phyloP scores from a whole-genome alignment of 2,888 invertebrate genomes.

The Epistrophella euchroma region DNA sequence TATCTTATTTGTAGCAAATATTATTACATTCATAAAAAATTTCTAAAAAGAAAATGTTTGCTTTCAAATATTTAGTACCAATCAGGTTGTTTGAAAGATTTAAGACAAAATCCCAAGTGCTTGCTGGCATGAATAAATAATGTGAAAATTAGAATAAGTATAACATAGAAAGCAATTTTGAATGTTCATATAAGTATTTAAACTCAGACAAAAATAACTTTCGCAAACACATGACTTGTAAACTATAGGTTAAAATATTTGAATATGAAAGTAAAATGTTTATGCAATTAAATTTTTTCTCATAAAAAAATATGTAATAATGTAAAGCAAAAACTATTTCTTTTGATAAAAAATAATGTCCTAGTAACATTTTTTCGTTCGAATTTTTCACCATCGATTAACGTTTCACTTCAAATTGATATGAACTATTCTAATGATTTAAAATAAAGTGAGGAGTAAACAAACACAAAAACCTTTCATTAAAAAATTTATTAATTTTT shows the following conservation, averaged over 20 bases:
- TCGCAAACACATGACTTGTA: background rate
- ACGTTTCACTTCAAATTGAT: background rate
- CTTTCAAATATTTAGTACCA: conserved; percentile 7
- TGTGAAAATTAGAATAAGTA: conserved; percentile 11
- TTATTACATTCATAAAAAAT: background rate
- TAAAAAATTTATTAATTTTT: background rate
- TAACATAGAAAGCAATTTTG: background rate
- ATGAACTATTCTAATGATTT: too few species aligned
- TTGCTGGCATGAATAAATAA: conserved; percentile 17
- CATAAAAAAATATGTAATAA: background rate
- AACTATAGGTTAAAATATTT: background rate
- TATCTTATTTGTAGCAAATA: background rate
- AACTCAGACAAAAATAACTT: background rate
- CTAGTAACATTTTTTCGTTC: background rate
- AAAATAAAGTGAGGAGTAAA: too few species aligned
- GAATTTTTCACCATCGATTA: background rate
- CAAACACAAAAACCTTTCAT: background rate
- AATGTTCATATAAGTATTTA: background rate
- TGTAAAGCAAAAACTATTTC: background rate
- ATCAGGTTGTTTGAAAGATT: conserved; percentile 46
- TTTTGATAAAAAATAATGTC: background rate
- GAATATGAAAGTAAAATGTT: background rate
- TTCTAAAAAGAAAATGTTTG: background rate
- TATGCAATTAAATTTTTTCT: background rate
- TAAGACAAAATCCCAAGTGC: conserved; percentile 52